Percentiles rank a stretch among this genome's conserved stretches.
phyloP scores from a whole-genome alignment of 2,888 invertebrate genomes.

The Hanleya hanleyi region DNA sequence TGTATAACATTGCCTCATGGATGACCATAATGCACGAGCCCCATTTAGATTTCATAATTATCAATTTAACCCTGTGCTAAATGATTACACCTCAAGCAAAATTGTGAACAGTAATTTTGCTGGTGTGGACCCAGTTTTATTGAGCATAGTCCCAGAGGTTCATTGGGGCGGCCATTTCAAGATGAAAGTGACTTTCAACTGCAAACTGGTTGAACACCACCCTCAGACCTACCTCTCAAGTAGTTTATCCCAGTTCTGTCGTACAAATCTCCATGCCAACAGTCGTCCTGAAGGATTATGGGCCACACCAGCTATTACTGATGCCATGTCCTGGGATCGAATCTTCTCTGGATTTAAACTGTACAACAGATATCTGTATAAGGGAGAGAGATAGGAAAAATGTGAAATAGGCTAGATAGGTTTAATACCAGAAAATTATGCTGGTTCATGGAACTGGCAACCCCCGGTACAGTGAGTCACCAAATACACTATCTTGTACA shows the following conservation, averaged over 20 bases:
- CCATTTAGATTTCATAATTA: too few relatives aligned
- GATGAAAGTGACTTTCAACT: too few relatives aligned
- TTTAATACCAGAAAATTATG: neutral
- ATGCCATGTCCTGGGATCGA: slow-evolving; percentile 81
- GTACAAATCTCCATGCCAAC: slow-evolving; percentile 84
- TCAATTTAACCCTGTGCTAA: too few relatives aligned
- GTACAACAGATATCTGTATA: slow-evolving; percentile 81
- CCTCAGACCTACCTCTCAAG: slow-evolving; percentile 75
- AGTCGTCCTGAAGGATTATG: slow-evolving; percentile 81
- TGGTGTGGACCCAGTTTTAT: too few relatives aligned
- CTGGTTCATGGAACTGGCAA: neutral
- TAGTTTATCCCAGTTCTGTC: slow-evolving; percentile 81
- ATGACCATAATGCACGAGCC: too few relatives aligned
- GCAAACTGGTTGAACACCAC: too few relatives aligned
- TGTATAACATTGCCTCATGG: too few relatives aligned
- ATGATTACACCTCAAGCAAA: too few relatives aligned
- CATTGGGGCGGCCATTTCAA: too few relatives aligned
- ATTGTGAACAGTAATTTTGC: too few relatives aligned
- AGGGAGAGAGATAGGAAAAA: neutral
- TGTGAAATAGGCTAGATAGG: too few relatives aligned
- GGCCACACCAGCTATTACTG: slow-evolving; percentile 81
- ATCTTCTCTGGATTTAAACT: slow-evolving; percentile 82
- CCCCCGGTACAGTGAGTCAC: neutral
- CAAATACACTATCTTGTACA: neutral
- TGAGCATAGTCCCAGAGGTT: too few relatives aligned